Evolutionary conservation across 2,113 vertebrate species (phyloP), one percentile per base, ranked within the genome.

Genomic region (Zosterops hypoxanthus): DNA sequence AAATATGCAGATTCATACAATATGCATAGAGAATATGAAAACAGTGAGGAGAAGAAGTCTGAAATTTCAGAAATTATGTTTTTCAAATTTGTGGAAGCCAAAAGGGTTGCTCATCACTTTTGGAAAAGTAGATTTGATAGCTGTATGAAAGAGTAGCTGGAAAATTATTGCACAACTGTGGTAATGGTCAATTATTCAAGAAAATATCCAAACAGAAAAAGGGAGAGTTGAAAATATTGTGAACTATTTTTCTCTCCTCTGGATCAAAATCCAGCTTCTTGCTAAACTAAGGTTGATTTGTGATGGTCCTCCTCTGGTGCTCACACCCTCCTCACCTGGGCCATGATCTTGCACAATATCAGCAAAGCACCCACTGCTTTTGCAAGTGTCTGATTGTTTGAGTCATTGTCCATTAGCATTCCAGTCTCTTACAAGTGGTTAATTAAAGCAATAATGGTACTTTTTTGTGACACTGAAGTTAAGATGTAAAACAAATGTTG

Each of bases 361-460:
- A 52, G 25, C 25, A 86, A 18, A 44, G 5, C 11, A 33, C 7
- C 5, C 0, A 0, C 44, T 77, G 33, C 26, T 33, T 60, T 33
- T 46, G 33, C 3, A 18, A 33, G n/a, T 28, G 39, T 9, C 44
- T 21, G 11, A 23, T 39, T 18, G 33, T 18, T 50, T 42, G 44
- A 52, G 53, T 52, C 9, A 8, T 15, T 26, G 56, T 7, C 22
- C 72, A 36, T 52, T 44, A 23, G 6, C 18, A 28, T 33, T 52
- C 22, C 22, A 39, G 22, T 33, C 22, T 59, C 53, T 50, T 44
- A 26, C 18, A 14, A 1, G 11, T 34, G 18, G 4, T 31, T 49
- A 44, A 47, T 33, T 33, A n/a, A 65, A 70, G 5, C 49, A 26
- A 49, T 73, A 64, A 49, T 34, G 11, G 9, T 24, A 92, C 12